Percentiles rank a stretch among this genome's conserved stretches.
phyloP scores from a whole-genome alignment of 2,797 vertebrate genomes.

The Spinus pinus region DNA sequence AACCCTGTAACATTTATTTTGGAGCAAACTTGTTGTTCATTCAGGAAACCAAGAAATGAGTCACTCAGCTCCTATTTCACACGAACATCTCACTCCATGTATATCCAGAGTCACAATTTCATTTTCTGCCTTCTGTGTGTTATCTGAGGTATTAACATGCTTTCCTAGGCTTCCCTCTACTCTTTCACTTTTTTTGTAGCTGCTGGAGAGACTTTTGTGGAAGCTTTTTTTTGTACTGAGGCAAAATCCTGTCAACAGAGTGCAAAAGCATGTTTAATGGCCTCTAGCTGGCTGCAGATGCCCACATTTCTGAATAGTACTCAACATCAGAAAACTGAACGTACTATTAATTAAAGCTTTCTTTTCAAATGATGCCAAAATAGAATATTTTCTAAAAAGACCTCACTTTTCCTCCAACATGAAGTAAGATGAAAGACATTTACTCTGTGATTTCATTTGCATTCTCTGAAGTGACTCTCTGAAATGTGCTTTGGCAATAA shows the following conservation, averaged over 20 bases:
- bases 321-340: slow-evolving; percentile 62
- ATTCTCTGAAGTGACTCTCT: slow-evolving; percentile 51
- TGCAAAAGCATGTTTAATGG: slow-evolving; percentile 59
- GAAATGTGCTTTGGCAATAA: slow-evolving; percentile 37
- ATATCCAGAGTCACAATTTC: not conserved
- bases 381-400: slow-evolving; percentile 48
- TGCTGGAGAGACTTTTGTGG: slow-evolving; percentile 55
- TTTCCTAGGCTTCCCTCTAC: slow-evolving; percentile 24
- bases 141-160: slow-evolving; percentile 44
- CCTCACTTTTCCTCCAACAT: slow-evolving; percentile 4
- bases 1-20: not conserved
- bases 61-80: not conserved
- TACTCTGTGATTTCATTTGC: slow-evolving; percentile 46
- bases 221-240: slow-evolving; percentile 32
- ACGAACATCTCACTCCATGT: not conserved
- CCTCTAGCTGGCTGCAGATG: slow-evolving; percentile 58
- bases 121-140: not conserved
- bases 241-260: slow-evolving; percentile 59
- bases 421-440: slow-evolving; percentile 52
- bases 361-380: slow-evolving; percentile 51
- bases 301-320: slow-evolving; percentile 61
- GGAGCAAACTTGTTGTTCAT: not conserved
- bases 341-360: slow-evolving; percentile 63
- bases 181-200: slow-evolving; percentile 35
- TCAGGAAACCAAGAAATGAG: slow-evolving; percentile 15